Conservation (phyloP, 2,113 vertebrate species). For the Lethenteron camtschaticum region DNA sequence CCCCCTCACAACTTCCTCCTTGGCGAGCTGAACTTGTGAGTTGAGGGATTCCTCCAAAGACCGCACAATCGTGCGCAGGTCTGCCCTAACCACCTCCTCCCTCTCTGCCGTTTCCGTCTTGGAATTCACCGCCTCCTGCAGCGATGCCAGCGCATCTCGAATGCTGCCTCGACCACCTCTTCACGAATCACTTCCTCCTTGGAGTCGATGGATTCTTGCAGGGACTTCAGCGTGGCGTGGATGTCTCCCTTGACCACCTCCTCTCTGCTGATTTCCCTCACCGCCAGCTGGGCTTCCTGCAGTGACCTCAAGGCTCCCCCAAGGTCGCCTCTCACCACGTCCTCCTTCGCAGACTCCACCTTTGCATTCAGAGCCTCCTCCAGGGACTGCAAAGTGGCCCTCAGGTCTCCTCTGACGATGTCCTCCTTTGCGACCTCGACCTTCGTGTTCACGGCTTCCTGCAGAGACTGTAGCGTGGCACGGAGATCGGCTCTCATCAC, state of each 20-base stretch:
- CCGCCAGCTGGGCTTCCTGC: conserved; percentile 8
- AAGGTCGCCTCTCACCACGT: conserved; percentile 43
- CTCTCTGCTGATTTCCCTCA: conserved; percentile 10
- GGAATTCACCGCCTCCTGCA: conserved; percentile 42
- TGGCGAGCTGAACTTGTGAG: conserved; percentile 2
- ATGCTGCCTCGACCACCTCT: conserved; percentile 45
- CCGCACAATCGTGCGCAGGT: conserved; percentile 15
- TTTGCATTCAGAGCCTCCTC: conserved; percentile 36
- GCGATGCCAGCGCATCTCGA: conserved; percentile 34
- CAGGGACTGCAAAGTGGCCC: conserved; percentile 29
- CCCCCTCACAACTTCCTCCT: neutral
- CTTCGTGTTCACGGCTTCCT: conserved; percentile 17
- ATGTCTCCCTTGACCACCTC: conserved; percentile 15
- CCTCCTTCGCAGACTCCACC: conserved; percentile 29
- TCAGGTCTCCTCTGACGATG: conserved; percentile 26
- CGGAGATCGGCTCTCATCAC: conserved; percentile 22
- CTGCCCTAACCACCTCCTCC: conserved; percentile 43
- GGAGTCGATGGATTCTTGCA: conserved; percentile 16
- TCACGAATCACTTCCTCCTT: conserved; percentile 26
- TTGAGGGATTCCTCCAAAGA: neutral
- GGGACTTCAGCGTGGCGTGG: conserved; percentile 45
- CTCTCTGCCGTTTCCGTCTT: conserved; percentile 26
- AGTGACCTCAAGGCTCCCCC: conserved; percentile 17
- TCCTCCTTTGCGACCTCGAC: conserved; percentile 27
- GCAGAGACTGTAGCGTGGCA: conserved; percentile 22